Base-by-base conservation (phyloP, 1,140 invertebrate species). In the Eufriesea mexicana region DNA sequence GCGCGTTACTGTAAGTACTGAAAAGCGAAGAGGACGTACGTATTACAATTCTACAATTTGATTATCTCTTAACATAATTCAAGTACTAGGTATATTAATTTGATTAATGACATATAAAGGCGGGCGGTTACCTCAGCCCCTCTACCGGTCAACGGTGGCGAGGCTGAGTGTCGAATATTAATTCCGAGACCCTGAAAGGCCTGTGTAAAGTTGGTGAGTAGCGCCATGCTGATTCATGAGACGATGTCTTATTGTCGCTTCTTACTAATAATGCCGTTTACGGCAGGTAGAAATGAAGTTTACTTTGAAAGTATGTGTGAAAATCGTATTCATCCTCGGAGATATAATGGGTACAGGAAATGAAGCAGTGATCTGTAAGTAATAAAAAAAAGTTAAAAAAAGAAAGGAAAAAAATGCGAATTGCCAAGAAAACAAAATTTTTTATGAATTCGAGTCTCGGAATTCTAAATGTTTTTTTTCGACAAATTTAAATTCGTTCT, bases 1-100 rank as follows among this genome's bases (percentile, higher is more conserved):
- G 91, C 93, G 93, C 93, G 93, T 94, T 94, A 93, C 92, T 94
- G 94, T 94, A 94, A 94, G 94, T 94, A 94, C 94, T 92, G 90
- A 93, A 94, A 77, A 79, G 83, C 84, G 84, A 89, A 92, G 90
- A 92, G 90, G 92, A 94, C 93, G 93, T 94, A 94, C 93, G 93
- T 94, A 94, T 94, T 92, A 93, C 87, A 92, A 75, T 67, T 57
- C 82, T 89, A 89, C 88, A 84, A 89, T 89, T 89, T 89, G 87
- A 89, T 86, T 89, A 89, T 74, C 90, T 74, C 91, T 90, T 92
- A 92, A 93, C 87, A 89, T 92, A 91, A 93, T 92, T 92, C 92
- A 93, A 90, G 80, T 89, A 90, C 86, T 91, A 92, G 88, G 89
- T 91, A 89, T 90, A 89, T 90, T 92, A 89, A 91, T 89, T 90